Evolutionary conservation across 1,140 invertebrate genomes (phyloP), one percentile per base, ranked within the genome.

Genomic region (Ladona fulva): DNA sequence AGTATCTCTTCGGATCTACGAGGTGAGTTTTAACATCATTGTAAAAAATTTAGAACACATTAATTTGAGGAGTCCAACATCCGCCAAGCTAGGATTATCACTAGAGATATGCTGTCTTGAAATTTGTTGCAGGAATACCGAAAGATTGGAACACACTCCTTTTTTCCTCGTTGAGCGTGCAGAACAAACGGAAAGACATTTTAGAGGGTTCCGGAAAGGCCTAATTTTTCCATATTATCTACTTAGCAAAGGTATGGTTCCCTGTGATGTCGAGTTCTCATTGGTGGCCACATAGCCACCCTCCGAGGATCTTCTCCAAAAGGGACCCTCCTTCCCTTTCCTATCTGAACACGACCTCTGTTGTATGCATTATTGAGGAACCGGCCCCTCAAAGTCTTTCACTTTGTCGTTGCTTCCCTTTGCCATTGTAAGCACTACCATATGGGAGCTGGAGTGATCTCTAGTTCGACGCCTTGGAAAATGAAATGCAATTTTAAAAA

Each of bases 401-500:
- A 19, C 52, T 66, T 66, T 66, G 52, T 66, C 52, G 52, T 66
- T 22, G 52, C 3, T 12, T 66, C 52, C 52, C 52, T 66, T 66
- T 66, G 52, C 52, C 52, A 66, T 66, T 66, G 52, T 66, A 66
- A 66, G 52, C 52, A 22, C n/a, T 66, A 66, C 52, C 52, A 66
- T 52, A 52, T 19, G 10, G 44, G 44, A 52, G 44, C 44, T 19
- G 44, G 44, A 52, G 44, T 52, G 44, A 52, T 66, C 16, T 66
- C 52, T 12, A 16, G 52, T 66, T 66, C 52, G 52, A 66, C 52
- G 52, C 52, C 52, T 66, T 66, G 52, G 52, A 66, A 66, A 66
- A 66, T 66, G 52, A 66, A 66, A 66, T 66, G 52, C 52, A 66
- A 66, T 66, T 66, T 66, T 66, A 66, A 66, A 66, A 66, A 66